A percentile compares a stretch with the other conserved stretches of the same genome.
These are phyloP conservation scores for Choloepus didactylus DNA, from an alignment of 2,797 vertebrate species.

Conservation along the genomic window DNA sequence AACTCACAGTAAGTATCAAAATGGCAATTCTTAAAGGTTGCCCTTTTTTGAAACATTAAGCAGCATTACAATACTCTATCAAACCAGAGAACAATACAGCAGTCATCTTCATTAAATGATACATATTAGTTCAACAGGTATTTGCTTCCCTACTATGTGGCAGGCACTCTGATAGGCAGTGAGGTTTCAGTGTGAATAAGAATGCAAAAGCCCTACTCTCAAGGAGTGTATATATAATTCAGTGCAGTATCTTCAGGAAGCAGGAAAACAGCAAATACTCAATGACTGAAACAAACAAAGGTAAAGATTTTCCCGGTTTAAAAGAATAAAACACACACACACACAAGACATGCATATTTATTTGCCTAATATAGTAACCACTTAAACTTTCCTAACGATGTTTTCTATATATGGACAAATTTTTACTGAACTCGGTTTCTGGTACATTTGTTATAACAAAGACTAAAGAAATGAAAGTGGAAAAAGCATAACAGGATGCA, in stretches of 20 bases:
- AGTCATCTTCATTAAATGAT: neutral
- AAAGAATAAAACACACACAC: neutral
- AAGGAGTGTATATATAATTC: neutral
- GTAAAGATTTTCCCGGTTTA: constrained; percentile 27
- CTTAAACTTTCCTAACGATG: neutral
- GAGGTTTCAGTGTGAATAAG: neutral
- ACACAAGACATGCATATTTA: neutral
- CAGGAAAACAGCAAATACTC: neutral
- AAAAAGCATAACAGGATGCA: constrained; percentile 59
- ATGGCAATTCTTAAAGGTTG: constrained; percentile 5
- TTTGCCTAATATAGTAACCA: neutral
- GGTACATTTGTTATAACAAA: neutral
- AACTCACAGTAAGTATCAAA: constrained; percentile 32
- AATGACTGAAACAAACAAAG: constrained; percentile 54
- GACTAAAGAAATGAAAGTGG: constrained; percentile 22
- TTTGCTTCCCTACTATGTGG: neutral
- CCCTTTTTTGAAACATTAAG: constrained; percentile 42
- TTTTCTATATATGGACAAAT: neutral
- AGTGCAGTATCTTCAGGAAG: neutral
- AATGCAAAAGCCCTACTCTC: constrained; percentile 21
- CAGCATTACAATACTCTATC: neutral
- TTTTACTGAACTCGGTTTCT: constrained; percentile 30
- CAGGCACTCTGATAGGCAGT: neutral
- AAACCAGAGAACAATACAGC: constrained; percentile 6
- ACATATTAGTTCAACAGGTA: neutral